Base-by-base conservation (phyloP, 1,140 invertebrate genomes). In the Phymastichus coffea region DNA sequence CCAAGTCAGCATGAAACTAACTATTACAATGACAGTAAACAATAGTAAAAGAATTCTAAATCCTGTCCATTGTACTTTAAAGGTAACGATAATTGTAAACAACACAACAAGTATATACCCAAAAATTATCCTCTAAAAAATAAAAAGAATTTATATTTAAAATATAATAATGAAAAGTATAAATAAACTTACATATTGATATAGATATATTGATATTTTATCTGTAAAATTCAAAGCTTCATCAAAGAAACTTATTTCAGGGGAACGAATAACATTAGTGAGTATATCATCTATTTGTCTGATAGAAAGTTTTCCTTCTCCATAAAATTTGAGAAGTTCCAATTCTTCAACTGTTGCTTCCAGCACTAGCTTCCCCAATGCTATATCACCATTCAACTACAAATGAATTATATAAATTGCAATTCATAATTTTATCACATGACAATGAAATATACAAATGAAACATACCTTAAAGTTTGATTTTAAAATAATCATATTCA, bases 1-100 rank as follows among this genome's bases (percentile, higher is more conserved):
- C 66, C 67, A 75, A 6, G 67, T 74, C 30, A 75, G 66, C 8
- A 71, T 54, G 40, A 70, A 77, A 56, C 73, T 75, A 0, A 61
- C 47, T 20, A 68, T 9, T 20, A 72, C 53, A 41, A 70, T 61
- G 4, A 70, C 9, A 37, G 66, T 41, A 6, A 69, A 35, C 4
- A 62, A 14, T 25, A 66, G 12, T 7, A 67, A 38, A 9, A 73
- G 60, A 12, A 68, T 17, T 23, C 64, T 64, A 1, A 63, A 25
- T 40, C 48, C 62, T n/a, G 65, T 64, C 54, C 57, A 57, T 30
- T n/a, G 61, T 25, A 60, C 20, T 22, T 48, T 66, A 53, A 51
- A 59, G 28, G 63, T 25, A 7, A 63, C 40, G 3, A 63, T 40
- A 61, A 64, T 59, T 15, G 64, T 19, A 28, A 60, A 54, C 20